A percentile compares a stretch with the other conserved stretches of the same genome.
Evolutionary conservation across 2,888 invertebrate species (phyloP).

Genomic region (Thymelicus lineola): DNA sequence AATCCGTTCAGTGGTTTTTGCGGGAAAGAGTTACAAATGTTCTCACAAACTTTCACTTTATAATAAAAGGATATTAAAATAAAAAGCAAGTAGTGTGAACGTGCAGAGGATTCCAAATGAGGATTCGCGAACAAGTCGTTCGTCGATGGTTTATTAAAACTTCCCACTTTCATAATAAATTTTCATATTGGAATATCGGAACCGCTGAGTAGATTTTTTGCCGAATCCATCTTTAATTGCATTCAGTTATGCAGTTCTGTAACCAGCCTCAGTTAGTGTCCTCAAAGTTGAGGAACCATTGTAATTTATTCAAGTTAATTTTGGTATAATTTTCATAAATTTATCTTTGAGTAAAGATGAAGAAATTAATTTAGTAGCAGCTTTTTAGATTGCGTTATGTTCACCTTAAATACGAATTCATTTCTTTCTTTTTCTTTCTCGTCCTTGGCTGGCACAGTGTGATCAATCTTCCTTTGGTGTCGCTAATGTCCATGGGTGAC

Average conservation of each 20-base stretch:
- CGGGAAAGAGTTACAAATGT: too few species aligned
- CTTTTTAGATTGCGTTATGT: too few species aligned
- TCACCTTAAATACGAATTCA: too few species aligned
- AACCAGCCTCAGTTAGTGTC: constrained; percentile 9
- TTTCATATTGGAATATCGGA: constrained; percentile 48
- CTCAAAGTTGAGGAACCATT: constrained; percentile 18
- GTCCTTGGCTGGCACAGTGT: too few species aligned
- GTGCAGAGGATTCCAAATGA: constrained; percentile 40
- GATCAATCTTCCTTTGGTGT: too few species aligned
- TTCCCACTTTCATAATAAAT: constrained; percentile 61
- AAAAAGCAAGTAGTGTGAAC: constrained; percentile 53
- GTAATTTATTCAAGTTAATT: constrained; percentile 25
- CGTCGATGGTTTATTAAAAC: constrained; percentile 70
- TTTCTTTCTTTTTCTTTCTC: too few species aligned
- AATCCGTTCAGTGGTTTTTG: too few species aligned
- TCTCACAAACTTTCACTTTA: too few species aligned
- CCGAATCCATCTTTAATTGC: constrained; percentile 36
- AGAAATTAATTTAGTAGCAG: too few species aligned
- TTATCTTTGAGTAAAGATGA: background rate
- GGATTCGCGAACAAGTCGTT: constrained; percentile 53
- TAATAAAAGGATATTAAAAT: background rate
- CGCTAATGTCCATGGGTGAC: too few species aligned
- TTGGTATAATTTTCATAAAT: constrained; percentile 11
- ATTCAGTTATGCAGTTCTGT: constrained; percentile 35
- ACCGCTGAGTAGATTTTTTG: constrained; percentile 41